Evolutionary conservation across 2,888 invertebrate genomes (phyloP).

Genomic region (Tenthredo notha): DNA sequence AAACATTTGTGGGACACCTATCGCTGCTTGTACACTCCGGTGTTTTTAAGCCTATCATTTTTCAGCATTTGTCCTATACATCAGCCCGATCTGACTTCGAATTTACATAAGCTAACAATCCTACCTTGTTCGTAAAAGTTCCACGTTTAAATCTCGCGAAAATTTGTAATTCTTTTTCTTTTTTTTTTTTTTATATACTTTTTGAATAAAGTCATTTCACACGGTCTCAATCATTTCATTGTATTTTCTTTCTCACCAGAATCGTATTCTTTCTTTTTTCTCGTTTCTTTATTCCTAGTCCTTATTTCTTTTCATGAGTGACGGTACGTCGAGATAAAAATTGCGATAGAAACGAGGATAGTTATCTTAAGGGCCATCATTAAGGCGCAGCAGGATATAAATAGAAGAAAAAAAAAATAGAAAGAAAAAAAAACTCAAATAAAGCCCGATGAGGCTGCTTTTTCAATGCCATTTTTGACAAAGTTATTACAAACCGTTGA

Average conservation of each 20-base stretch:
- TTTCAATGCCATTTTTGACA: neutral
- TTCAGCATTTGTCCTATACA: slow-evolving; percentile 77
- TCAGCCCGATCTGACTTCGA: slow-evolving; percentile 70
- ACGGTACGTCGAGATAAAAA: slow-evolving; percentile 16
- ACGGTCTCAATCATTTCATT: slow-evolving; percentile 3
- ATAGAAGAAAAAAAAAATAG: slow-evolving; percentile 1
- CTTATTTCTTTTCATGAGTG: slow-evolving; percentile 2
- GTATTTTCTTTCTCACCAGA: neutral
- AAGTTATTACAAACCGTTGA: neutral
- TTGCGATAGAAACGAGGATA: slow-evolving; percentile 6
- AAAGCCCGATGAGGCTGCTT: neutral
- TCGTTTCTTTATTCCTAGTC: neutral
- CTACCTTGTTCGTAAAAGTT: slow-evolving; percentile 47
- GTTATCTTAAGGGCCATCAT: slow-evolving; percentile 21
- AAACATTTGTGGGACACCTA: slow-evolving; percentile 71
- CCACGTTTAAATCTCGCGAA: neutral
- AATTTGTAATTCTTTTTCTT: neutral
- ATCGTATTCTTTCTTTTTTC: neutral
- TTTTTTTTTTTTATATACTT: neutral
- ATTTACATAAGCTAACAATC: slow-evolving; percentile 75
- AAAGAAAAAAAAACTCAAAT: neutral
- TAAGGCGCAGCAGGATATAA: slow-evolving; percentile 18
- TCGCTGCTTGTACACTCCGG: slow-evolving; percentile 76
- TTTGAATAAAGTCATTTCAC: neutral
- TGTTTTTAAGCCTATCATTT: slow-evolving; percentile 77